Conservation (phyloP, 1,140 invertebrate species). For the Drosophila pandora region DNA sequence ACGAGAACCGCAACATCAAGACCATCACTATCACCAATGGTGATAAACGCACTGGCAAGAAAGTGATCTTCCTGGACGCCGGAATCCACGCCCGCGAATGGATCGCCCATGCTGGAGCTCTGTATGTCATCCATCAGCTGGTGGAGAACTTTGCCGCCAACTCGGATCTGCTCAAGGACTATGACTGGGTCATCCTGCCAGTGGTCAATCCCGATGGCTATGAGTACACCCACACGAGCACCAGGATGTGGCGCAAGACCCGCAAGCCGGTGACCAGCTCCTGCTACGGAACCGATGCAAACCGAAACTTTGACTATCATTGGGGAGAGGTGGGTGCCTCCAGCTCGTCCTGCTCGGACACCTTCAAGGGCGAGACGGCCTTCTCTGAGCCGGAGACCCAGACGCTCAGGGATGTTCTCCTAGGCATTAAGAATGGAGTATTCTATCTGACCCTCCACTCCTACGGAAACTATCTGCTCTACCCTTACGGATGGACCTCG, state of each 20-base stretch:
- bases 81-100: constrained; percentile 89
- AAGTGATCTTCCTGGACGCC: constrained; percentile 85
- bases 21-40: constrained; percentile 85
- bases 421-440: constrained; percentile 85
- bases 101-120: constrained; percentile 87
- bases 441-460: constrained; percentile 90
- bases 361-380: constrained; percentile 86
- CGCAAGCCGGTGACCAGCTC: constrained; percentile 53
- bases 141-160: constrained; percentile 85
- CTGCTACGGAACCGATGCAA: constrained; percentile 87
- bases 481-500: constrained; percentile 89
- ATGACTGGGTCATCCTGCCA: constrained; percentile 87
- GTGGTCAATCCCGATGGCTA: constrained; percentile 85
- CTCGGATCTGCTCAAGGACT: constrained; percentile 83
- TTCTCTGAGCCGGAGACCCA: constrained; percentile 90
- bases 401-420: constrained; percentile 83
- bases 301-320: constrained; percentile 88
- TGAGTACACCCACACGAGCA: constrained; percentile 70
- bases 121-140: constrained; percentile 87
- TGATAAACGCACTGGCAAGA: constrained; percentile 83
- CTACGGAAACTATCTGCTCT: constrained; percentile 88
- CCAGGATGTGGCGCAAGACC: constrained; percentile 86
- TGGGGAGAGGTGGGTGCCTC: constrained; percentile 89
- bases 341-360: constrained; percentile 87
- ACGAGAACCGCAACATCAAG: constrained; percentile 85